Base-by-base conservation (phyloP, 2,888 invertebrate species). In the Selenia dentaria region DNA sequence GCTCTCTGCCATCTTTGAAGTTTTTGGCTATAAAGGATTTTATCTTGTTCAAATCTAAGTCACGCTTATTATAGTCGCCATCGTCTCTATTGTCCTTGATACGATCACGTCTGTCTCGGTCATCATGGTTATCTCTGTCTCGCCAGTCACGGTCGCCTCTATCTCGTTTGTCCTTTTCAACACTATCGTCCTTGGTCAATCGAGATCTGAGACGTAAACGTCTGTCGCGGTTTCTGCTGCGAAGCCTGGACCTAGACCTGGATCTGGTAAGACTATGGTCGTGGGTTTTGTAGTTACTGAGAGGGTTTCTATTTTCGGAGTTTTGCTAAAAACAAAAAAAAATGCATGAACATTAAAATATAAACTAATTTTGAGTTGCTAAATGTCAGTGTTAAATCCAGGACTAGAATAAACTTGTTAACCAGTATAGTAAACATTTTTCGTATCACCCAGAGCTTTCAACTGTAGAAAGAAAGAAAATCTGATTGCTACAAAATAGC, bases 1-100 rank as follows among this genome's bases (percentile, higher is more conserved):
- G 16, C 8, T 26, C 25, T 13, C 16, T 34, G 10, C 48, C 49
- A 3, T 44, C 41, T 34, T 26, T 41, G 2, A 22, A 26, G 38
- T 35, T 31, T 22, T 33, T 31, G 11, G 38, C 11, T 22, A 9
- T 22, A 5, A 11, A 36, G 1, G 26, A 2, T 16, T 16, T 35
- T 6, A 33, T 12, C 2, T 6, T 0, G 10, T 9, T 22, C 4
- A 6, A n/a, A n/a, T 28, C 14, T 8, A 8, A 14, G 3, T 28
- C 9, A 8, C 37, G 8, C 0, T 43, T 20, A 4, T 27, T 9
- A 6, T 40, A 6, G 0, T 45, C 28, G 22, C 26, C 18, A 4
- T 27, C 16, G n/a, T 27, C 10, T 27, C 11, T 22, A 22, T 22
- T 2, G 8, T 48, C 35, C 14, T n/a, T 20, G n/a, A 40, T 32